phyloP scores from a whole-genome alignment of 2,888 invertebrate species.

The Trilocha varians region DNA sequence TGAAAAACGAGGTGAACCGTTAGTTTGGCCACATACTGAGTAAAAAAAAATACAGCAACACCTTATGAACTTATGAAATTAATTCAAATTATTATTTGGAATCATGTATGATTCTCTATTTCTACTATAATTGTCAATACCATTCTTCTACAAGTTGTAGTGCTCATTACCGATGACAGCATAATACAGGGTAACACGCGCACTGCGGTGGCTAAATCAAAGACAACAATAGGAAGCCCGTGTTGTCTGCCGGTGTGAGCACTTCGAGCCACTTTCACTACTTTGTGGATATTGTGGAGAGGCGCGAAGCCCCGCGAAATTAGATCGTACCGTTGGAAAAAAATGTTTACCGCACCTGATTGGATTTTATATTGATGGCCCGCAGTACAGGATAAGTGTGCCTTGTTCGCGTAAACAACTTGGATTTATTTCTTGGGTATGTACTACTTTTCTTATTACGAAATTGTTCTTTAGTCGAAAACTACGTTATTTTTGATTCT shows the following conservation, averaged over 20 bases:
- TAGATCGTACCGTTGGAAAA: conserved; percentile 41
- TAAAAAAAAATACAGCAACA: too few species aligned
- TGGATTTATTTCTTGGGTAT: conserved; percentile 4
- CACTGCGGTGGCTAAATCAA: conserved; percentile 48
- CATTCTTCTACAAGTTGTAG: too few species aligned
- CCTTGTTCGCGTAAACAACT: conserved; percentile 5
- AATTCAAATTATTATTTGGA: too few species aligned
- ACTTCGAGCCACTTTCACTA: conserved; percentile 64
- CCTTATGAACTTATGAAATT: too few species aligned
- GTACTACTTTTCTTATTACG: too few species aligned
- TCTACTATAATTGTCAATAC: too few species aligned
- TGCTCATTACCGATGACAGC: background rate
- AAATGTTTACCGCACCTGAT: conserved; percentile 18
- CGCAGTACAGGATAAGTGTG: conserved; percentile 6
- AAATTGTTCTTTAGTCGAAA: too few species aligned
- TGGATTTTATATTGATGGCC: conserved; percentile 17
- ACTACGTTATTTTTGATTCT: too few species aligned
- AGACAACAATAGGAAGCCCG: conserved; percentile 54
- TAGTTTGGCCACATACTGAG: too few species aligned
- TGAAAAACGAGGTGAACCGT: too few species aligned
- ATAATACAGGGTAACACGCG: conserved; percentile 12
- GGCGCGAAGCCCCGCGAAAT: conserved; percentile 43
- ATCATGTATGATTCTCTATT: too few species aligned
- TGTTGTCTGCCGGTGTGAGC: conserved; percentile 54
- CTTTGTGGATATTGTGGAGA: conserved; percentile 53